phyloP scores from a whole-genome alignment of 1,140 invertebrate genomes.

The Heliothis subflexa region DNA sequence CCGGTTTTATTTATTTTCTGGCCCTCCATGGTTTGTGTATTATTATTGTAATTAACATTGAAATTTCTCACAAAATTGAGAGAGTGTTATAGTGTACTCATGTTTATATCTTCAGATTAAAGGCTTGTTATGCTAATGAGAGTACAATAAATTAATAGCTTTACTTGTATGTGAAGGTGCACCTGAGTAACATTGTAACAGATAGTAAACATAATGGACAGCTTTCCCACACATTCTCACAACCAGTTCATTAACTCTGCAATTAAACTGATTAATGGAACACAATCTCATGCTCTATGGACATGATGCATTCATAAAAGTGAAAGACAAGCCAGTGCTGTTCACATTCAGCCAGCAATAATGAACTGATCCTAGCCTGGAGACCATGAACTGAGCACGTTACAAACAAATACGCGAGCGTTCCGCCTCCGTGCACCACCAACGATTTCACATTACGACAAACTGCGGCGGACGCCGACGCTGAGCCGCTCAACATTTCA shows the following conservation, averaged over 20 bases:
- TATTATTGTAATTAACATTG: too few species aligned
- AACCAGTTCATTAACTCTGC: background rate
- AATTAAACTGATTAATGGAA: constrained; percentile 25
- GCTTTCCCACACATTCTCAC: constrained; percentile 2
- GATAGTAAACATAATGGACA: constrained; percentile 6
- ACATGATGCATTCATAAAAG: constrained; percentile 19
- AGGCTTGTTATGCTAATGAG: too few species aligned
- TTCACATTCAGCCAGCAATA: constrained; percentile 2
- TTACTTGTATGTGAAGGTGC: background rate
- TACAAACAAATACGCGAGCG: constrained; percentile 46
- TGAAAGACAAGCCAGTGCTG: constrained; percentile 32
- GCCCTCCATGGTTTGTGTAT: too few species aligned
- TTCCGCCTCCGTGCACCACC: constrained; percentile 46
- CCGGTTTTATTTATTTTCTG: too few species aligned
- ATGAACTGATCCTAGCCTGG: constrained; percentile 18
- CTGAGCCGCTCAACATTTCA: constrained; percentile 6
- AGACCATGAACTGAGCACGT: constrained; percentile 42
- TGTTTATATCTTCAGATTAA: background rate
- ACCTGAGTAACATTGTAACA: background rate
- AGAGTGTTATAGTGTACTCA: background rate
- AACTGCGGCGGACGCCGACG: constrained; percentile 19
- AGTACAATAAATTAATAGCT: background rate
- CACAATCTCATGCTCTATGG: constrained; percentile 17
- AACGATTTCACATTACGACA: constrained; percentile 46
- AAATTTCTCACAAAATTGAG: background rate